Evolutionary conservation across 2,113 vertebrate species (phyloP), one percentile per base, ranked within the genome.

Genomic region (Tautogolabrus adspersus): DNA sequence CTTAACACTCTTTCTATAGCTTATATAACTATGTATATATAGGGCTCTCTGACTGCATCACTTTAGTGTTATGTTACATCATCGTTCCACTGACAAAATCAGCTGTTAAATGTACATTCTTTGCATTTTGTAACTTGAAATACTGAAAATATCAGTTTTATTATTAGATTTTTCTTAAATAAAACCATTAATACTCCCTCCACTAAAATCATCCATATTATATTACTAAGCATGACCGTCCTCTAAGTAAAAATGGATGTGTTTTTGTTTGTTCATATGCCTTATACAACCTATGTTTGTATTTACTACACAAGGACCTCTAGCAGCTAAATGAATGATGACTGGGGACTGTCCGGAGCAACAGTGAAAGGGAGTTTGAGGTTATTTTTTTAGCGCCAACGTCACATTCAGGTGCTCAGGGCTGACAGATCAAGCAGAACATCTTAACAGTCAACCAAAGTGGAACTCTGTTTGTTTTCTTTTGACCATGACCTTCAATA

Each of bases 231-330:
- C 2, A 26, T n/a, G 2, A 38, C 8, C 44, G 16, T 5, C 40
- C 4, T 49, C 16, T 8, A 49, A 46, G 0, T 49, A 6, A 49
- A 49, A 49, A 18, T 19, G 5, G 47, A 7, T 5, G 5, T 19
- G 5, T 18, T 49, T 42, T 46, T n/a, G 0, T 63, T 52, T 44
- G 22, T 40, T 72, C 1, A 8, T 34, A 58, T 21, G 19, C 5
- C n/a, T 66, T 21, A 30, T 26, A 12, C 19, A 8, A 56, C 23
- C 44, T 11, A 2, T 26, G 18, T 55, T 46, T 38, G 54, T 12
- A 6, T 64, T n/a, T 18, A 40, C 22, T 23, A 26, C 11, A 72
- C 47, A 54, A 47, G 18, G 55, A 79, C 60, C 40, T 57, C 47
- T 51, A 59, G 57, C 10, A 8, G 11, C n/a, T 61, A 11, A 18